Conservation (phyloP, 2,113 vertebrate species). For the Salvator merianae region DNA sequence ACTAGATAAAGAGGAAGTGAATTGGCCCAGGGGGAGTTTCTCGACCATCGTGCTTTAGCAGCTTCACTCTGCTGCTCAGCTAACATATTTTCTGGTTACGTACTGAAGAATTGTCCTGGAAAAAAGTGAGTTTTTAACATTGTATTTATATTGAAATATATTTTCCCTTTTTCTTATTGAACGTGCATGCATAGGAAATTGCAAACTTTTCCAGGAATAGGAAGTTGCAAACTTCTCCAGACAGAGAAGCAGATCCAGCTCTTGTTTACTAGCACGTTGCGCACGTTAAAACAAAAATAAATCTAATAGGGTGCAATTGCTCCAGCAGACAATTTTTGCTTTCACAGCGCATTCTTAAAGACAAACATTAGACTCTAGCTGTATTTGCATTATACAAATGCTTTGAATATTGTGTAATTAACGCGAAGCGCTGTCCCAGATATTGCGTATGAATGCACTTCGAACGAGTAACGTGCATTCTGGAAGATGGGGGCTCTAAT, state of each 20-base stretch:
- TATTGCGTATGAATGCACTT: neutral
- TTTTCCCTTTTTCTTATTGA: neutral
- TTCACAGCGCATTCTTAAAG: too few relatives aligned
- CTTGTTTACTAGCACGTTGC: neutral
- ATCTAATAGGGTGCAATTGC: neutral
- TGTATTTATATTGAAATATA: neutral
- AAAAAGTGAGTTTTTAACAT: slow-evolving; percentile 1
- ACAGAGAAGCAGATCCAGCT: too few relatives aligned
- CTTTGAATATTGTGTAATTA: neutral
- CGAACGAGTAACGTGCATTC: neutral
- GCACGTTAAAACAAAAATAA: neutral
- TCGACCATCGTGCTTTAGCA: neutral
- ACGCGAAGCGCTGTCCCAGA: neutral
- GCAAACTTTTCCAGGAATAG: neutral
- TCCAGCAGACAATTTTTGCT: neutral
- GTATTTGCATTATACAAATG: neutral
- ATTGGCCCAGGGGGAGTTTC: neutral
- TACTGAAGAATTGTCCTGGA: neutral
- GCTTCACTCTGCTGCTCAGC: neutral
- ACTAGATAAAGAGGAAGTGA: neutral
- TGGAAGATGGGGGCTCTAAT: neutral
- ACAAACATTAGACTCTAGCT: too few relatives aligned
- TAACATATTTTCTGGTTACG: neutral
- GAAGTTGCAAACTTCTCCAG: neutral
- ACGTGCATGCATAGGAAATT: neutral